These are phyloP conservation scores for Parauchenoglanis ngamensis DNA, from an alignment of 2,797 vertebrate species.

Conservation along the genomic window DNA sequence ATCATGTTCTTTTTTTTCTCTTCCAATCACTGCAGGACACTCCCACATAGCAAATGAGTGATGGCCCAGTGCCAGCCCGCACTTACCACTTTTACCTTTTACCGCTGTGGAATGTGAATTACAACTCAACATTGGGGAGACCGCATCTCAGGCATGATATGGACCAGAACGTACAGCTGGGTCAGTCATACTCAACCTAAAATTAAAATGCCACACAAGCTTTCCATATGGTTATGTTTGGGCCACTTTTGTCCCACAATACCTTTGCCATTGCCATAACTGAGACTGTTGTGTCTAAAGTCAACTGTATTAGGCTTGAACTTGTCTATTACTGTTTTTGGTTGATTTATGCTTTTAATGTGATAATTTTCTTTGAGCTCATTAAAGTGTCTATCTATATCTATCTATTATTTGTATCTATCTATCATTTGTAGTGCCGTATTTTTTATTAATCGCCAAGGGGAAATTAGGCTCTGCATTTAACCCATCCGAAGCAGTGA, in stretches of 20 bases:
- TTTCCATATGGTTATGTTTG: slow-evolving; percentile 22
- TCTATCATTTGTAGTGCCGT: neutral
- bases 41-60: slow-evolving; percentile 16
- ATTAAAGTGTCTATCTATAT: no score
- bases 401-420: neutral
- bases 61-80: slow-evolving; percentile 16
- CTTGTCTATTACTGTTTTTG: neutral
- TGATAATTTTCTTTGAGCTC: neutral
- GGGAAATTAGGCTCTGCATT: no score
- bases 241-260: slow-evolving; percentile 9
- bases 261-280: neutral
- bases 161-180: slow-evolving; percentile 25
- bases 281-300: neutral
- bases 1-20: slow-evolving; percentile 25
- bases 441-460: neutral
- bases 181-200: slow-evolving; percentile 10
- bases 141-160: slow-evolving; percentile 33
- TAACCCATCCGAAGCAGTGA: no score
- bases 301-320: neutral
- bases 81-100: slow-evolving; percentile 29
- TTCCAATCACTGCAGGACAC: slow-evolving; percentile 25
- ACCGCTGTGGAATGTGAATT: slow-evolving; percentile 34
- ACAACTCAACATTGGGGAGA: slow-evolving; percentile 21
- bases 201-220: slow-evolving; percentile 34
- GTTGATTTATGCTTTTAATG: neutral